phyloP scores from a whole-genome alignment of 2,113 vertebrate genomes.

The Pavo muticus region DNA sequence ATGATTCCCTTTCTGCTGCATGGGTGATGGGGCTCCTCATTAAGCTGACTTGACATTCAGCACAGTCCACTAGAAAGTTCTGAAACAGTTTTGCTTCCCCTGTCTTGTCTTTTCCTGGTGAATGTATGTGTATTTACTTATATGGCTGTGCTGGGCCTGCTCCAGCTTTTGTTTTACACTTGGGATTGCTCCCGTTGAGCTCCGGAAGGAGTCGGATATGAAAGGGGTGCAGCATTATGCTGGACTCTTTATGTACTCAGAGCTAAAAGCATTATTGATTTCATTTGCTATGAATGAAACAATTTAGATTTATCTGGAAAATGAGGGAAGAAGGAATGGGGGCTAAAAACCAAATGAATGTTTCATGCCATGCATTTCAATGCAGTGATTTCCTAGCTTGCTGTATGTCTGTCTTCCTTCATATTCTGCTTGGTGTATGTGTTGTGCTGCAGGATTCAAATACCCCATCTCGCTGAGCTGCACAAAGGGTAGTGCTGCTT shows the following conservation, averaged over 20 bases:
- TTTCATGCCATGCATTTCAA: constrained; percentile 10
- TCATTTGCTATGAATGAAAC: constrained; percentile 44
- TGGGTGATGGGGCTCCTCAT: not conserved
- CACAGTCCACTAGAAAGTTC: not conserved
- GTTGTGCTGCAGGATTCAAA: not conserved
- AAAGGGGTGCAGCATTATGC: not conserved
- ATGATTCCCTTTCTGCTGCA: not conserved
- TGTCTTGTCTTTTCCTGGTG: not conserved
- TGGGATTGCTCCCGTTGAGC: not conserved
- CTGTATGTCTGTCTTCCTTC: not conserved
- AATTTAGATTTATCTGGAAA: constrained; percentile 37
- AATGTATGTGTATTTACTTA: not conserved
- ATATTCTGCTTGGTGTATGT: rapidly evolving
- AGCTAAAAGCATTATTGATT: constrained; percentile 64
- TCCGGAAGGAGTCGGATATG: not conserved
- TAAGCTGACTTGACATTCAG: not conserved
- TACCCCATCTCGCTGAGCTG: not conserved
- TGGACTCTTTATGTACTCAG: not conserved
- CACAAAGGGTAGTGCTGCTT: rapidly evolving
- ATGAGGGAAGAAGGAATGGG: not conserved
- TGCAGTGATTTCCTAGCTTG: not conserved
- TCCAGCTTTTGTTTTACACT: not conserved
- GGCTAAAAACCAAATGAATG: constrained; percentile 23
- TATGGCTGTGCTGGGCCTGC: not conserved
- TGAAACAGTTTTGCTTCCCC: not conserved